Evolutionary conservation across 92 coral and sea anemone genomes (phyloP), one percentile per base, ranked within the genome.

Genomic region (Actinostola sp.): DNA sequence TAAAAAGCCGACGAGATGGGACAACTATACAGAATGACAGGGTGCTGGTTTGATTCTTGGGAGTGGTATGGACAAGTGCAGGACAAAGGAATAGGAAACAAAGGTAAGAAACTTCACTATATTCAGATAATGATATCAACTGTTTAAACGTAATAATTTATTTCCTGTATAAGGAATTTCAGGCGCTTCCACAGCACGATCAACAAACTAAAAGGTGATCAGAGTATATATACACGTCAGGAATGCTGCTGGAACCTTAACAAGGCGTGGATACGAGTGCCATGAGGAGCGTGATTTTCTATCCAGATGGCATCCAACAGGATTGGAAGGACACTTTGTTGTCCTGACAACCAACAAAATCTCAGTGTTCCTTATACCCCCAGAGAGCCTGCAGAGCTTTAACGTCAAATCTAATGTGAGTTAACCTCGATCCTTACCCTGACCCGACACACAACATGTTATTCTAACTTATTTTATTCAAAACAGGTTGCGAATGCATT

Each of bases 171-270:
- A 14, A n/a, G n/a, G n/a, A n/a, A n/a, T n/a, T n/a, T n/a, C 63
- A 94, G 98, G 98, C 14, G 61, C 91, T 56, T 94, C 91, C 57
- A 94, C 98, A n/a, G 98, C 98, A 32, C n/a, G 98, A 94, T 54
- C 98, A 94, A 75, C n/a, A 79, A 82, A 41, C 88, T 91, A 1
- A 80, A 81, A 20, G 89, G 89, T 1, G 72, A 85, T 13, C 74
- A 76, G 62, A 84, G 92, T 24, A 88, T 78, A 46, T 88, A 85
- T 71, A 94, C 98, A 30, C 88, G 98, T 28, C 98, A 94, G n/a
- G 82, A 94, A 94, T 46, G 84, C 98, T 35, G 86, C 84, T 38
- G 98, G 98, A n/a, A n/a, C n/a, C n/a, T n/a, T n/a, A 10, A 85
- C 89, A 31, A 84, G 94, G 25, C 87, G 89, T 72, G 98, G 98